phyloP scores from a whole-genome alignment of 2,797 vertebrate genomes.

The Peromyscus nudipes region DNA sequence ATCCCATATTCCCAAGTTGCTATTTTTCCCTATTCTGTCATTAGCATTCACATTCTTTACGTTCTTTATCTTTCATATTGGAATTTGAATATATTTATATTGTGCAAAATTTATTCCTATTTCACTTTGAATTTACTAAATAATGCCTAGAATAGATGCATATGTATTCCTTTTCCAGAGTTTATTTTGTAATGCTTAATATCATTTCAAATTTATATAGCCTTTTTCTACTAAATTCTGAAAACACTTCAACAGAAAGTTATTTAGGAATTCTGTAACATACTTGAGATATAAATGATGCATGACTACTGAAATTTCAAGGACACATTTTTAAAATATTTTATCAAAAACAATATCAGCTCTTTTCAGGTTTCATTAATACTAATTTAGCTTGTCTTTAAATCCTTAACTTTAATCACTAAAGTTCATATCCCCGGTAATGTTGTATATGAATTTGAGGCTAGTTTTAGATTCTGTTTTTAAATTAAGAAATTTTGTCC shows the following conservation, averaged over 20 bases:
- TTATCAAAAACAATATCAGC: slow-evolving; percentile 50
- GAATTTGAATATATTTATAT: not conserved
- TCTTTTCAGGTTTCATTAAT: slow-evolving; percentile 46
- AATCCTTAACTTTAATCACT: slow-evolving; percentile 46
- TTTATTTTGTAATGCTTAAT: slow-evolving; percentile 45
- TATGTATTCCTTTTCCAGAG: slow-evolving; percentile 34
- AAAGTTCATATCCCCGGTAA: not conserved
- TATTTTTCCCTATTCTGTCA: not conserved
- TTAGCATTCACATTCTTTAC: not conserved
- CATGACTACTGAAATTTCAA: not conserved
- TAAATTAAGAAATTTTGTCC: slow-evolving; percentile 68
- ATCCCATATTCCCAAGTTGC: not conserved
- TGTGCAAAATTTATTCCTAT: slow-evolving; percentile 7
- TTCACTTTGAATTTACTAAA: slow-evolving; percentile 44
- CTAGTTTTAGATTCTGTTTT: slow-evolving; percentile 12
- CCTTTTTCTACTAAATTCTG: slow-evolving; percentile 46
- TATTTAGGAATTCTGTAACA: slow-evolving; percentile 11
- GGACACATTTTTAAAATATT: slow-evolving; percentile 3
- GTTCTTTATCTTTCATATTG: not conserved
- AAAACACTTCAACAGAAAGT: slow-evolving; percentile 50
- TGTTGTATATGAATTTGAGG: slow-evolving; percentile 37
- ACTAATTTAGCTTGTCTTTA: slow-evolving; percentile 20
- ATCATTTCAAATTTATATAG: slow-evolving; percentile 39
- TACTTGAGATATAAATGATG: not conserved
- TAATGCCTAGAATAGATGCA: not conserved